phyloP scores from a whole-genome alignment of 2,113 vertebrate species.

The Anarhynchus alexandrinus region DNA sequence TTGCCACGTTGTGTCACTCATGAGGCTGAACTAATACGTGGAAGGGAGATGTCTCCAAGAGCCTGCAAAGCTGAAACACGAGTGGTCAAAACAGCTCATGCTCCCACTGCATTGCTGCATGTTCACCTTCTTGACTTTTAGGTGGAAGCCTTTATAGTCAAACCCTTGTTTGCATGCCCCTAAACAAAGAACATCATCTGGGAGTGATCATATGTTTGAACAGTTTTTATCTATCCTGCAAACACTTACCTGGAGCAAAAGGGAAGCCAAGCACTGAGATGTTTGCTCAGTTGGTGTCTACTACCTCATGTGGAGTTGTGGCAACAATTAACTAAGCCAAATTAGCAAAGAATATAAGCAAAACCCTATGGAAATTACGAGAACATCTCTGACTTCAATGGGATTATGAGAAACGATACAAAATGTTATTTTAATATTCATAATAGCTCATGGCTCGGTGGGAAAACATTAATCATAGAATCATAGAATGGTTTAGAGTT shows the following conservation, averaged over 20 bases:
- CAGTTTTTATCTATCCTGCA: background rate
- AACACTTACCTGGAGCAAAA: background rate
- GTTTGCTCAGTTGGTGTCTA: background rate
- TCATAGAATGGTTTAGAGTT: too few species aligned
- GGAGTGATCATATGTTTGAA: background rate
- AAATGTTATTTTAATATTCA: background rate
- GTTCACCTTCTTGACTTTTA: background rate
- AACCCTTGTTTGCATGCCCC: background rate
- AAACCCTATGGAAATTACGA: background rate
- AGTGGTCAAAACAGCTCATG: background rate
- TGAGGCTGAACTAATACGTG: background rate
- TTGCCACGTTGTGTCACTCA: background rate
- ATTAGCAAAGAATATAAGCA: background rate
- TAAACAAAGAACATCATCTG: background rate
- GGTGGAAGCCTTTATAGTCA: background rate
- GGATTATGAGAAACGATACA: background rate
- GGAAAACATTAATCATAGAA: background rate
- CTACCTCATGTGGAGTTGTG: background rate
- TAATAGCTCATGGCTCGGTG: background rate
- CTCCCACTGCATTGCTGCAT: background rate
- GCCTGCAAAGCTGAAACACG: background rate
- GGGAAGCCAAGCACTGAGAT: rapidly evolving
- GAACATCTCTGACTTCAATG: background rate
- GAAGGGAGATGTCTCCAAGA: background rate
- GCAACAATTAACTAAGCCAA: background rate